Percentiles rank a stretch among this genome's conserved stretches.
These are phyloP conservation scores for Sphenopsis melanotis DNA, from an alignment of 2,797 vertebrate genomes.

Conservation along the genomic window DNA sequence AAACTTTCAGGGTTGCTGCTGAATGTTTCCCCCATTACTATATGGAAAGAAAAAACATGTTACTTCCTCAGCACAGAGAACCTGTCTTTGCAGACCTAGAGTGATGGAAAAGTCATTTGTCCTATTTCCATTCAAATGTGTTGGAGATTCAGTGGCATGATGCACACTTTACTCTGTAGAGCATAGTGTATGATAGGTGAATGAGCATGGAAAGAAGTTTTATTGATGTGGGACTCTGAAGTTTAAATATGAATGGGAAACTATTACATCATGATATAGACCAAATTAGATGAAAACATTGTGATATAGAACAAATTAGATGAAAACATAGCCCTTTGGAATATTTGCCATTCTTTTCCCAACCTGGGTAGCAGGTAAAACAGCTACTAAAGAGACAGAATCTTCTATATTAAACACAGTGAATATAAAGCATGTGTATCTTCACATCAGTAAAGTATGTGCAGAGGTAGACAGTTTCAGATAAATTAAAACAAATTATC, in stretches of 20 bases:
- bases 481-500: neutral
- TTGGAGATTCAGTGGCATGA: neutral
- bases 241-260: slow-evolving; percentile 14
- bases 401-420: neutral
- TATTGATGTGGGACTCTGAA: neutral
- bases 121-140: neutral
- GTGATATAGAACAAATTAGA: neutral
- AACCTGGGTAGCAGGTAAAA: neutral
- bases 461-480: neutral
- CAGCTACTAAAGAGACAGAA: neutral
- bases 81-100: neutral
- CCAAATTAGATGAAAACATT: neutral
- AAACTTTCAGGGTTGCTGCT: neutral
- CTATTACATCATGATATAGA: neutral
- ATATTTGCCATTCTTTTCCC: neutral
- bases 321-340: neutral
- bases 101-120: neutral
- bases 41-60: neutral
- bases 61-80: neutral
- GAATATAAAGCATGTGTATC: neutral
- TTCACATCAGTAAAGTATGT: neutral
- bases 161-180: neutral
- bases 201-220: neutral
- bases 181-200: neutral
- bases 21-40: neutral